These are phyloP conservation scores for Limnephilus auricula DNA, from an alignment of 2,888 invertebrate genomes.

Conservation along the genomic window DNA sequence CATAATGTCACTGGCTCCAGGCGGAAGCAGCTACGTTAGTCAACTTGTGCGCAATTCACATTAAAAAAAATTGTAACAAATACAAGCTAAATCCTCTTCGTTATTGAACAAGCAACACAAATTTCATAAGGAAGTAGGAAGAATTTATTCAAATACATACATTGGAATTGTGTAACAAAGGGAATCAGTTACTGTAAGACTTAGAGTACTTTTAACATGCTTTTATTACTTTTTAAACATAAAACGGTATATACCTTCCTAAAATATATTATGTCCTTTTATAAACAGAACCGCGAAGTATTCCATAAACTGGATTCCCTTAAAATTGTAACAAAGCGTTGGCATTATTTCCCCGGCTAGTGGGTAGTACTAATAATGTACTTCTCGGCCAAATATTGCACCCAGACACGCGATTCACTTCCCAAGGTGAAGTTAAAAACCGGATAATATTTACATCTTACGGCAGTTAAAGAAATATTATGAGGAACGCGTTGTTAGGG, in stretches of 20 bases:
- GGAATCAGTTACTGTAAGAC: background rate
- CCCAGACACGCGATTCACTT: constrained; percentile 23
- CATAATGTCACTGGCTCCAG: too few species aligned
- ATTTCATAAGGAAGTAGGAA: background rate
- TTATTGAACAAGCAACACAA: background rate
- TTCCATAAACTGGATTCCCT: background rate
- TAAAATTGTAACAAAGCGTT: constrained; percentile 30
- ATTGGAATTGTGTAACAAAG: background rate
- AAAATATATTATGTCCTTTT: background rate
- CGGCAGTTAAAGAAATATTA: constrained; percentile 46
- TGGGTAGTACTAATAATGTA: constrained; percentile 15
- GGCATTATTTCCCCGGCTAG: constrained; percentile 14
- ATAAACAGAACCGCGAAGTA: background rate
- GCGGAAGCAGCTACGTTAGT: too few species aligned
- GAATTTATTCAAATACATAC: background rate
- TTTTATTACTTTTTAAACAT: background rate
- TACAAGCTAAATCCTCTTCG: too few species aligned
- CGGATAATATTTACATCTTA: constrained; percentile 40
- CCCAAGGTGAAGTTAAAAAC: constrained; percentile 40
- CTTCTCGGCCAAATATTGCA: constrained; percentile 27
- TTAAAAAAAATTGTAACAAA: too few species aligned
- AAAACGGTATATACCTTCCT: background rate
- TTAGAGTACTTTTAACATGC: background rate
- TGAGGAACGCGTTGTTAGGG: constrained; percentile 3
- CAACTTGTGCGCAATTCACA: too few species aligned